Percentiles rank a stretch among this genome's conserved stretches.
These are phyloP conservation scores for Pelobates cultripes DNA, from an alignment of 2,797 vertebrate species.

Conservation along the genomic window DNA sequence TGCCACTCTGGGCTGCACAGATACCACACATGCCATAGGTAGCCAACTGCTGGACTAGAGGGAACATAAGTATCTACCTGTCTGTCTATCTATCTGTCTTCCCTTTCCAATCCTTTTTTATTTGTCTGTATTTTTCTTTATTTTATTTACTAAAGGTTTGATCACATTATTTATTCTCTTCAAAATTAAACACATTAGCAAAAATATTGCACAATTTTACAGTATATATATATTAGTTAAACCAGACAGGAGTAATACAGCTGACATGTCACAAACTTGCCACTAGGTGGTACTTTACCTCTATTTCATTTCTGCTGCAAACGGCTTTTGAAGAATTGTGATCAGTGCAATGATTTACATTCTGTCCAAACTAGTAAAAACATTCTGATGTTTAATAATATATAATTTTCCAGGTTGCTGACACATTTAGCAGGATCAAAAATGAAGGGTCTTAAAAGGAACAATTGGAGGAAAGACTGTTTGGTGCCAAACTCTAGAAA, in stretches of 20 bases:
- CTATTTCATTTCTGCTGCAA: constrained; percentile 34
- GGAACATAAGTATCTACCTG: too few species aligned
- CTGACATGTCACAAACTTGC: neutral
- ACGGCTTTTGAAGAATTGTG: neutral
- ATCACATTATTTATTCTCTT: too few species aligned
- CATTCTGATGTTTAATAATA: neutral
- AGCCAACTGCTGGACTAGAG: too few species aligned
- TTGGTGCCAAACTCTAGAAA: constrained; percentile 49
- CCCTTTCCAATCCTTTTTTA: too few species aligned
- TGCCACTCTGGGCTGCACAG: too few species aligned
- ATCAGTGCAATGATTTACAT: neutral
- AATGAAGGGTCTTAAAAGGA: constrained; percentile 43
- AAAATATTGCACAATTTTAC: neutral
- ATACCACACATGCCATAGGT: too few species aligned
- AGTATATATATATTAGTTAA: too few species aligned
- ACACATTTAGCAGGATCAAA: constrained; percentile 53
- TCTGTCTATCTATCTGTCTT: too few species aligned
- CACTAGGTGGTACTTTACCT: constrained; percentile 70
- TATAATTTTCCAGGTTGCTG: constrained; percentile 43
- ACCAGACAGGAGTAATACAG: neutral
- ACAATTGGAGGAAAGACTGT: constrained; percentile 34
- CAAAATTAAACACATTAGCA: neutral
- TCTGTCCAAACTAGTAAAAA: neutral
- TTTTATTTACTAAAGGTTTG: too few species aligned
- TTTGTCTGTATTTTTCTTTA: too few species aligned